These are phyloP conservation scores for Hydrotaea diabolus DNA, from an alignment of 2,888 invertebrate genomes.

Conservation along the genomic window DNA sequence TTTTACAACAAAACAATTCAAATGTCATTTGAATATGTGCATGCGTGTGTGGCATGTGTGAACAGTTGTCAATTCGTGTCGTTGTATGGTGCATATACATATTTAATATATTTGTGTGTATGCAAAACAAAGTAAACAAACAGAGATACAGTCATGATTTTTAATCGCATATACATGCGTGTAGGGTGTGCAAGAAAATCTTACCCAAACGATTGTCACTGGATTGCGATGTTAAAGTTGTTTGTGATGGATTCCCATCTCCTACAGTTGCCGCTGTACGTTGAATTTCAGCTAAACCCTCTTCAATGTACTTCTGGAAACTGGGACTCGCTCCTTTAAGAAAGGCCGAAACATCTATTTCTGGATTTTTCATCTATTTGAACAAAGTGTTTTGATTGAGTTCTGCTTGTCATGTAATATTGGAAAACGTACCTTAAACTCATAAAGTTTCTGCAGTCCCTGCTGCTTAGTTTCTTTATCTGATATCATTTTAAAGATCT, in stretches of 20 bases:
- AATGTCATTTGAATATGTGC: background rate
- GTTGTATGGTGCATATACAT: background rate
- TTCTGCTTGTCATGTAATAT: background rate
- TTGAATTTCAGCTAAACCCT: slow-evolving; percentile 80
- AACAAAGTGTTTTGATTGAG: slow-evolving; percentile 43
- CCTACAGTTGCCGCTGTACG: slow-evolving; percentile 64
- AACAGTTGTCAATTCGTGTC: too few relatives aligned
- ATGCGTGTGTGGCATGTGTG: background rate
- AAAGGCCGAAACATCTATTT: slow-evolving; percentile 79
- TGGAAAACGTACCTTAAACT: slow-evolving; percentile 77
- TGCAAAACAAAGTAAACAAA: background rate
- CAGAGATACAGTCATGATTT: background rate
- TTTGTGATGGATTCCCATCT: slow-evolving; percentile 37
- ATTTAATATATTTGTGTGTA: background rate
- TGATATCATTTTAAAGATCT: slow-evolving; percentile 95
- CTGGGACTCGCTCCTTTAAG: slow-evolving; percentile 80
- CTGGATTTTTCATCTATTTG: slow-evolving; percentile 78
- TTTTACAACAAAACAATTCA: slow-evolving; percentile 19
- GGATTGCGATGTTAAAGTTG: slow-evolving; percentile 47
- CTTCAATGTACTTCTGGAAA: slow-evolving; percentile 81
- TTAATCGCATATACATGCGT: too few relatives aligned
- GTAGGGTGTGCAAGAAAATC: background rate
- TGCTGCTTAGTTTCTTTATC: slow-evolving; percentile 92
- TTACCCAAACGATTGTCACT: slow-evolving; percentile 69
- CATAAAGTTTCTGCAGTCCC: slow-evolving; percentile 84